phyloP scores from a whole-genome alignment of 2,888 invertebrate genomes.

The Plebejus melissa region DNA sequence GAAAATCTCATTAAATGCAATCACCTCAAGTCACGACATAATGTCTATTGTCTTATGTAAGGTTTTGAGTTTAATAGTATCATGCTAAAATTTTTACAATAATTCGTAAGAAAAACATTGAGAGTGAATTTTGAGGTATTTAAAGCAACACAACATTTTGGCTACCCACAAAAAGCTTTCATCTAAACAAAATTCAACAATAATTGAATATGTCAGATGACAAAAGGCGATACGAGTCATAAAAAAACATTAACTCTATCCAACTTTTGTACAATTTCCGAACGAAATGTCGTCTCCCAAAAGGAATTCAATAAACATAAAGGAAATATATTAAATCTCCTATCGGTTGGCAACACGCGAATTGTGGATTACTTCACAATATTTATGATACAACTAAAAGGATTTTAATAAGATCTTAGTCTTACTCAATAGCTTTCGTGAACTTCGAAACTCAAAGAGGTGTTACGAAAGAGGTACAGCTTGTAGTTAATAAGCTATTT shows the following conservation, averaged over 20 bases:
- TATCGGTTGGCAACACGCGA: conserved; percentile 60
- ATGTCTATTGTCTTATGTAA: too few species aligned
- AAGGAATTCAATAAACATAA: conserved; percentile 53
- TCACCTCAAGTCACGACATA: too few species aligned
- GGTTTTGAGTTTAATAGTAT: too few species aligned
- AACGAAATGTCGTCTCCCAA: conserved; percentile 13
- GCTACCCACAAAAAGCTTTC: background rate
- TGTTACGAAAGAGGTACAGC: background rate
- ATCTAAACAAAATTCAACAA: background rate
- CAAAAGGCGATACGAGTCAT: conserved; percentile 4
- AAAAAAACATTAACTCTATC: background rate
- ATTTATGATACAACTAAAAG: conserved; percentile 57
- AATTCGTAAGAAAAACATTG: background rate
- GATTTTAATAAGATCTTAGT: conserved; percentile 37
- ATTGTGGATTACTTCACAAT: conserved; percentile 44
- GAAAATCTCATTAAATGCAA: too few species aligned
- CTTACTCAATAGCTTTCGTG: conserved; percentile 27
- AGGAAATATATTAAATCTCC: conserved; percentile 56
- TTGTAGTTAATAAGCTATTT: background rate
- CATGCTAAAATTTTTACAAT: too few species aligned
- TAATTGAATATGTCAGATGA: conserved; percentile 6
- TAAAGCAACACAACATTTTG: background rate
- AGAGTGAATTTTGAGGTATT: background rate
- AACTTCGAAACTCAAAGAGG: background rate
- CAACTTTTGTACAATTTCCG: conserved; percentile 26